Evolutionary conservation across 1,140 invertebrate genomes (phyloP), one percentile per base, ranked within the genome.

Genomic region (Saccostrea echinata): DNA sequence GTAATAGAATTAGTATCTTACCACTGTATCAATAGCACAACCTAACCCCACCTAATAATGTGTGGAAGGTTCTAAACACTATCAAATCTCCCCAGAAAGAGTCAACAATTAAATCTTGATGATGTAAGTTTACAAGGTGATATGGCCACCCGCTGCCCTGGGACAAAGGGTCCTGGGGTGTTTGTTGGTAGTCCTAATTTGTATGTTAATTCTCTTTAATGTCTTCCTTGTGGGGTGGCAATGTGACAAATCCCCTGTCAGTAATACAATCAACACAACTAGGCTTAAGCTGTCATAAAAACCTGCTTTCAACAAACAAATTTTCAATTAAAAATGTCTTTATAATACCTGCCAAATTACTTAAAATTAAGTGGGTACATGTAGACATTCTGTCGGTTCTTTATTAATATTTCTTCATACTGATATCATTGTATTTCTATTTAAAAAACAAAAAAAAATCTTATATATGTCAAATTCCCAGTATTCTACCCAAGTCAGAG

Each of bases 91-190:
- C 13, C 68, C 68, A 30, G 13, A 76, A 6, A 76, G 30, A 76
- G 68, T 76, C 68, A 76, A 76, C 68, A 76, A 76, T 76, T 76
- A 76, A 76, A 76, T 76, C 68, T 71, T 71, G 24, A 76, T 76
- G 68, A 76, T 33, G 68, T 76, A 76, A 76, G 68, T 16, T 76
- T 76, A 76, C 24, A 30, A 76, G 24, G 11, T 71, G 24, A 71
- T 76, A 76, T 76, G 68, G 27, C 68, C 68, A 76, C 68, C 68
- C 27, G 18, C 27, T 30, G 68, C 24, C 64, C 27, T 33, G 11
- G 68, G 68, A 76, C 68, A 76, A 76, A 76, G 27, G 4, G 27
- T 21, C 30, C 68, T 76, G 68, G 68, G 27, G 24, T 76, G 68
- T 76, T 76, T 33, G 68, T 76, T 76, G 27, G 68, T 33, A 27